Evolutionary conservation across 2,797 vertebrate species (phyloP), one percentile per base, ranked within the genome.

Genomic region (Diglossa cyanea): DNA sequence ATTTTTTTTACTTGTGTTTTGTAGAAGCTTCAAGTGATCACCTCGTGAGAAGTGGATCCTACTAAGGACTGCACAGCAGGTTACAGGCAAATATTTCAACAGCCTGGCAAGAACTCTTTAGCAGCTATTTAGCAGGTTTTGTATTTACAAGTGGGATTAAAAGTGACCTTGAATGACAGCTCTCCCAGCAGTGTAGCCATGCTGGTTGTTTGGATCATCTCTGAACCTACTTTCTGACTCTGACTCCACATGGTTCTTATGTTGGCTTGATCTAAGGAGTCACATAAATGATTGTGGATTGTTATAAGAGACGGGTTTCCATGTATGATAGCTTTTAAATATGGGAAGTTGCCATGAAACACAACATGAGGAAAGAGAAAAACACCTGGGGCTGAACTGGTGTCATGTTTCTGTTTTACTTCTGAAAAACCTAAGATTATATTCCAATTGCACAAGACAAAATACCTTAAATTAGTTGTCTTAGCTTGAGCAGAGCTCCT

Each of bases 401-500:
- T 95, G 84, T 98, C 86, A 39, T 65, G 37, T 97, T 98, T 97
- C 96, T 94, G 10, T 94, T 97, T 96, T 89, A 96, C 62, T 97
- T 98, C 93, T 0, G 9, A 92, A 92, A 95, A 91, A 25, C 5
- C 53, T 37, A 92, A 90, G 65, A 90, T 86, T 77, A 35, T 75
- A 79, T 95, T 91, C 95, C 95, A 97, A 97, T 95, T 96, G 72
- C 67, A 89, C 42, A 92, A 96, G 71, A 83, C 80, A 87, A 94
- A 96, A 86, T 93, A 88, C 84, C 86, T 79, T 83, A 85, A 82
- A 93, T 93, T 91, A 91, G 51, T 96, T 96, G 87, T 84, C 60
- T 95, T 88, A 94, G 73, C 68, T 96, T 96, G 88, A 95, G 54
- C 63, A 92, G 78, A 81, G 54, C 81, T 98, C 89, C 95, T 94